Evolutionary conservation across 2,797 vertebrate species (phyloP), one percentile per base, ranked within the genome.

Genomic region (Danio aesculapii): DNA sequence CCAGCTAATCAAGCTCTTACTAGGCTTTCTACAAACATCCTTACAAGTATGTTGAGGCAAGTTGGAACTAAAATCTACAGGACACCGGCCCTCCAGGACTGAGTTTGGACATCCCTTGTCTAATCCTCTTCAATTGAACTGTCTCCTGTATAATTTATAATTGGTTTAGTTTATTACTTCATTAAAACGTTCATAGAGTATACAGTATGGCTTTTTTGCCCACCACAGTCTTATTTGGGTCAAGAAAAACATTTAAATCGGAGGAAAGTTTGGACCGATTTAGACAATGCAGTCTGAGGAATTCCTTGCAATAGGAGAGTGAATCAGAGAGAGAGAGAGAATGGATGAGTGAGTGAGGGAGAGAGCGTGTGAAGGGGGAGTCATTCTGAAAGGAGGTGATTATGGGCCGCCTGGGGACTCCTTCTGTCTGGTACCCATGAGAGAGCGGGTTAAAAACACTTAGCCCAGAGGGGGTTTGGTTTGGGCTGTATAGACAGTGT

Each of bases 381-480:
- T 69, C 67, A 67, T 66, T 85, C 53, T 82, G 89, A 90, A 81
- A 86, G 50, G 88, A 79, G 86, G 85, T 93, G 92, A 94, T 94
- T 93, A 94, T 92, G 88, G 90, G 88, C 80, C 41, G 86, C 92
- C 92, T 92, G 92, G 77, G 79, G 93, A 91, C 92, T 88, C 88
- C 83, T 92, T 92, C 92, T 92, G 92, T 93, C 91, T 91, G 85
- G 87, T 89, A 78, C 92, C 90, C 92, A 88, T 84, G 93, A 92
- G 92, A 91, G 86, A 90, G 83, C 85, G 92, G 93, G 92, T 93
- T 93, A 94, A 93, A 82, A 91, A 90, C 91, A 93, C 92, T 93
- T 93, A 92, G 92, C 93, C 93, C 81, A 68, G 77, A n/a, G 92
- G 87, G 80, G 87, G 47, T 10, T 12, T 58, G 69, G 71, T 53